phyloP scores from a whole-genome alignment of 1,140 invertebrate species.

The Lepidurus packardi region DNA sequence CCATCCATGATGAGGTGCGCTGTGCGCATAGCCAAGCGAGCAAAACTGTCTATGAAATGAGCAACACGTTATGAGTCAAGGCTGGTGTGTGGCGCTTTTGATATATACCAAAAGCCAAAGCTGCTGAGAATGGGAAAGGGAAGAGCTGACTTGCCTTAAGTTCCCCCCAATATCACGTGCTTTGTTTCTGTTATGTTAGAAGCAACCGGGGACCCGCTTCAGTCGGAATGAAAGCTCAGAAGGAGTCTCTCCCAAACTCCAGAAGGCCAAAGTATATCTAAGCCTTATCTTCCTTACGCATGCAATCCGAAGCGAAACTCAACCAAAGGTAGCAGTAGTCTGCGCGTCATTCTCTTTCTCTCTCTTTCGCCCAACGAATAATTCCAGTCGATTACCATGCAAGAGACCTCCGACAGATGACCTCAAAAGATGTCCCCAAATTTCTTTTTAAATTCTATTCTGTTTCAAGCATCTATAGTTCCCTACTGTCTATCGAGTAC shows the following conservation, averaged over 20 bases:
- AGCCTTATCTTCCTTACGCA: no score
- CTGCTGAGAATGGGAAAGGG: no score
- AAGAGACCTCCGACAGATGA: neutral
- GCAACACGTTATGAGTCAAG: conserved; percentile 14
- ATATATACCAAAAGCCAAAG: no score
- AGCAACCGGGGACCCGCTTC: neutral
- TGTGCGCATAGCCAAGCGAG: conserved; percentile 5
- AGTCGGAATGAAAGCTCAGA: no score
- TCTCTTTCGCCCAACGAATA: neutral
- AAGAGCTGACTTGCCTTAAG: neutral
- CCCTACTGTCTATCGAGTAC: no score
- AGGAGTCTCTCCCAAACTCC: no score
- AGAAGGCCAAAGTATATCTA: no score
- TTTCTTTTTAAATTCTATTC: neutral
- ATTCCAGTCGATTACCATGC: neutral
- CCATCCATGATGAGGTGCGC: neutral
- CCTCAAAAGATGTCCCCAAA: neutral
- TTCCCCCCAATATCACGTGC: neutral
- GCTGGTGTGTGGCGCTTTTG: neutral
- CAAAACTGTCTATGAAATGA: neutral
- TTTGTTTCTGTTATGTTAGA: neutral
- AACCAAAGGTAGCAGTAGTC: neutral
- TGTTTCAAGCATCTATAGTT: neutral
- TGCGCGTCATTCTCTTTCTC: neutral
- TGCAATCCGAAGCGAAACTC: no score